phyloP scores from a whole-genome alignment of 2,888 invertebrate species.

The Erynnis tages region DNA sequence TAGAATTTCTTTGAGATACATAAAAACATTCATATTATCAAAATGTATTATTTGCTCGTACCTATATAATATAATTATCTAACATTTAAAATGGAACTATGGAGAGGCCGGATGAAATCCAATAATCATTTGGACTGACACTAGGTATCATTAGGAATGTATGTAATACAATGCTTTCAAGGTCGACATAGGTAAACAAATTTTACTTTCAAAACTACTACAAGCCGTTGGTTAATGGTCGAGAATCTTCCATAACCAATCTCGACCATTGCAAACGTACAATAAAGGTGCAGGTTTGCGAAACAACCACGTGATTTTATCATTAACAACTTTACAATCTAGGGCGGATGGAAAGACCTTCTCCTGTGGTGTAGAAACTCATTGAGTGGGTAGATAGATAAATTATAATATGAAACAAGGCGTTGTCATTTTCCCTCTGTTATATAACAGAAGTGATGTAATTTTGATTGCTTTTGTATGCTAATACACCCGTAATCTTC shows the following conservation, averaged over 20 bases:
- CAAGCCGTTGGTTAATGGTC: slow-evolving; percentile 48
- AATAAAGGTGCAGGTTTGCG: not conserved
- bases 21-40: too few species aligned
- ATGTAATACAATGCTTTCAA: slow-evolving; percentile 14
- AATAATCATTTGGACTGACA: not conserved
- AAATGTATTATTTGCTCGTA: too few species aligned
- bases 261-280: not conserved
- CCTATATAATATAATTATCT: too few species aligned
- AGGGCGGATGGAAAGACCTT: not conserved
- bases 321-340: not conserved
- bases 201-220: slow-evolving; percentile 48
- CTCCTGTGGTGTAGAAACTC: not conserved
- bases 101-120: too few species aligned
- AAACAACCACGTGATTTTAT: slow-evolving; percentile 7
- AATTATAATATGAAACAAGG: not conserved
- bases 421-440: slow-evolving; percentile 12
- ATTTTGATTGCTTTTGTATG: slow-evolving; percentile 13
- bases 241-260: slow-evolving; percentile 35
- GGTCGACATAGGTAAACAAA: slow-evolving; percentile 14
- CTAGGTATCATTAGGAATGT: slow-evolving; percentile 8
- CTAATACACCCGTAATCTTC: not conserved
- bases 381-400: not conserved
- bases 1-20: too few species aligned
- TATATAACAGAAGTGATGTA: slow-evolving; percentile 5
- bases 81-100: too few species aligned